Conservation (phyloP, 2,113 vertebrate genomes). For the Puntigrus tetrazona region DNA sequence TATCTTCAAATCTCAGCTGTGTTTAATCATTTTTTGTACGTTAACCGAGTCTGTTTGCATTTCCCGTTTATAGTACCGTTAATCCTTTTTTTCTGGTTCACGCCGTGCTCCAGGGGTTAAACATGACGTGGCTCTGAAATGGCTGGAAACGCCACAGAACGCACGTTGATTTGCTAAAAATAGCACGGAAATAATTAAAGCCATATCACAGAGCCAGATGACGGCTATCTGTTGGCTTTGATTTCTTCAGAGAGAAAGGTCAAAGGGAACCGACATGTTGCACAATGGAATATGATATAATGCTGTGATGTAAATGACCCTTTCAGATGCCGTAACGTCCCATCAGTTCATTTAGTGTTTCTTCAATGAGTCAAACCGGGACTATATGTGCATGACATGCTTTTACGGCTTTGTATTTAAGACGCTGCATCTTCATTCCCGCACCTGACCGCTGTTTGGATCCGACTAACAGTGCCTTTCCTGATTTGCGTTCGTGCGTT, state of each 20-base stretch:
- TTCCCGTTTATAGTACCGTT: not conserved
- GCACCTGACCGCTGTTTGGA: not conserved
- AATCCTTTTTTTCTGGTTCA: not conserved
- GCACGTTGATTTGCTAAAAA: conserved; percentile 16
- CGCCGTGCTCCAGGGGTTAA: not conserved
- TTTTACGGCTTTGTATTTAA: not conserved
- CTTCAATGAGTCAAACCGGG: no score
- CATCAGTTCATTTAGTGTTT: no score
- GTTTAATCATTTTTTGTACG: not conserved
- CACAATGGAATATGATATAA: conserved; percentile 19
- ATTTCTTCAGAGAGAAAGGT: not conserved
- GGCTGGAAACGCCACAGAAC: conserved; percentile 25
- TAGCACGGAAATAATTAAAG: conserved; percentile 32
- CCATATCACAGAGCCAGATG: not conserved
- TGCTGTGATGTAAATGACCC: not conserved
- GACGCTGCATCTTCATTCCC: not conserved
- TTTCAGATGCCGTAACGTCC: not conserved
- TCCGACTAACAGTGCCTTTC: not conserved
- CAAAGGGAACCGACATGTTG: not conserved
- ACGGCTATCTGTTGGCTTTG: conserved; percentile 15
- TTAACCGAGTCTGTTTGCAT: no score
- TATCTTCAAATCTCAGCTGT: not conserved
- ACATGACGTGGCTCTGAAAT: conserved; percentile 17
- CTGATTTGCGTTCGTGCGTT: not conserved
- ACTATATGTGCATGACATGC: not conserved